Conservation (phyloP, 2,113 vertebrate species). For the Ceuthmochares aereus region DNA sequence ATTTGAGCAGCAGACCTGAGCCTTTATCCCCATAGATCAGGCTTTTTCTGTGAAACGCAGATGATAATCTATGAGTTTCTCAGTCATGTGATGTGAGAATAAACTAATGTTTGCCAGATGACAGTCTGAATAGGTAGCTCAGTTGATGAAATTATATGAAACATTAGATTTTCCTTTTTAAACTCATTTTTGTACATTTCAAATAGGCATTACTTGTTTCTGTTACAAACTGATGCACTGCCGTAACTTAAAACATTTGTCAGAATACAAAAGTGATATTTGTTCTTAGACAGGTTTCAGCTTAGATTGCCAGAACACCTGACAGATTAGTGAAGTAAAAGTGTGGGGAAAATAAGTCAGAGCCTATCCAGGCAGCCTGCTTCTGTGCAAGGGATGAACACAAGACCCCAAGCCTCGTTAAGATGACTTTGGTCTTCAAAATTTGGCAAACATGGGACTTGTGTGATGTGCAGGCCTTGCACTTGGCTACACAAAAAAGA, state of each 20-base stretch:
- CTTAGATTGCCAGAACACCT: neutral
- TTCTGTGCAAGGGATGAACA: neutral
- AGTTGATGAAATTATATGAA: neutral
- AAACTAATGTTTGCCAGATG: neutral
- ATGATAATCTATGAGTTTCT: neutral
- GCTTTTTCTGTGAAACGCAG: neutral
- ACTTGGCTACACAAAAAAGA: neutral
- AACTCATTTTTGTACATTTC: neutral
- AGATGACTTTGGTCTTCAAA: neutral
- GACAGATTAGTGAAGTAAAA: neutral
- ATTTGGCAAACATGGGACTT: neutral
- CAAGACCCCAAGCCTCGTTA: neutral
- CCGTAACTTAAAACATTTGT: neutral
- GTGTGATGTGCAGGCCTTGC: neutral
- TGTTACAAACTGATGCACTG: accelerated
- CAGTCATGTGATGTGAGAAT: neutral
- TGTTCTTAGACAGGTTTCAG: neutral
- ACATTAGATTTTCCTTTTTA: neutral
- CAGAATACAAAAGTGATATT: neutral
- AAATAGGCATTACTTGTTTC: neutral
- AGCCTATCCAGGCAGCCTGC: neutral
- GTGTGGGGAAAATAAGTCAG: neutral
- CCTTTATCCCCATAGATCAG: neutral
- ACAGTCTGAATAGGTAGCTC: neutral
- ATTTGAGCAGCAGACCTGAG: neutral